Evolutionary conservation across 2,113 vertebrate species (phyloP).

Genomic region (Gasterosteus nipponicus): DNA sequence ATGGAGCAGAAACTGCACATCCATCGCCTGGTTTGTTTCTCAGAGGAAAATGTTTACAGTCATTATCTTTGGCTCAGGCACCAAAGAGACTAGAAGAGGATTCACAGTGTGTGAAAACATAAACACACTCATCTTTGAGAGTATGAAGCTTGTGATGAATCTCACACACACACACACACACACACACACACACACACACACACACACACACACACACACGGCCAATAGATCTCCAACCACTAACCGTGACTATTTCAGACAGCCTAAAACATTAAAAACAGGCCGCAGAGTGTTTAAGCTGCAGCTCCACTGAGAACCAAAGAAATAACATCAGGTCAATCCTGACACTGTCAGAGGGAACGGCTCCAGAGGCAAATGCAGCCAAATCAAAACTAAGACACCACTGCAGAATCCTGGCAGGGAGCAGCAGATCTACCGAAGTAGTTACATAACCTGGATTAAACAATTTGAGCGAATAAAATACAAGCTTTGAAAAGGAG

Average conservation of each 20-base stretch:
- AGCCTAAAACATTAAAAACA: not conserved
- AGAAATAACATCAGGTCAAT: not conserved
- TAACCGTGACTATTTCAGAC: not conserved
- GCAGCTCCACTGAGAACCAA: not conserved
- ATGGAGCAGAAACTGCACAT: slow-evolving; percentile 1
- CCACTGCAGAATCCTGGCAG: slow-evolving; percentile 8
- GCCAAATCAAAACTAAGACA: slow-evolving; percentile 7
- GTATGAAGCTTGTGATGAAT: not conserved
- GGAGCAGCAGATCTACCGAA: slow-evolving; percentile 3
- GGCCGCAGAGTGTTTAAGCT: not conserved
- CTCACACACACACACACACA: no score
- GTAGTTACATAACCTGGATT: slow-evolving; percentile 31
- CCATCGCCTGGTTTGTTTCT: slow-evolving; percentile 32
- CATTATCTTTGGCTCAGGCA: slow-evolving; percentile 26
- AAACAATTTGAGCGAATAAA: not conserved
- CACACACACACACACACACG: not conserved
- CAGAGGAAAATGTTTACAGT: slow-evolving; percentile 45
- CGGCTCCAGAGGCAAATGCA: not conserved
- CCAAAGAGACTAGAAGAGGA: slow-evolving; percentile 17
- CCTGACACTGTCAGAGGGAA: not conserved
- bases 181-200: not conserved
- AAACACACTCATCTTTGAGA: slow-evolving; percentile 7
- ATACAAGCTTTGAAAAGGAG: not conserved
- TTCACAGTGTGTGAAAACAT: slow-evolving; percentile 37
- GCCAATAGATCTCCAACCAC: not conserved